A percentile compares a stretch with the other conserved stretches of the same genome.
These are phyloP conservation scores for Lithosia quadra DNA, from an alignment of 2,888 invertebrate species.

Conservation along the genomic window DNA sequence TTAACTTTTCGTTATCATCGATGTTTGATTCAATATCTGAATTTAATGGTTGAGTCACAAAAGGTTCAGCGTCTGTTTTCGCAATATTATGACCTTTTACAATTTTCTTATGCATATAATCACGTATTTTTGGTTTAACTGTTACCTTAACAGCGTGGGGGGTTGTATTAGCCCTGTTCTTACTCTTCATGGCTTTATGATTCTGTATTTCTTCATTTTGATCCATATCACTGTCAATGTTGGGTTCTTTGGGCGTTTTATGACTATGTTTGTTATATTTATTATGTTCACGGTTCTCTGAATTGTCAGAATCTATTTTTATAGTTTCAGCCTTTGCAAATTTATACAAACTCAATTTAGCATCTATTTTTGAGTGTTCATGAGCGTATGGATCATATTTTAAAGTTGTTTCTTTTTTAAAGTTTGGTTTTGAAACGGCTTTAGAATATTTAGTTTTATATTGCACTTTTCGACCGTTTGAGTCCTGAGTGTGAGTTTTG, in stretches of 20 bases:
- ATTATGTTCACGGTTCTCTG: background rate
- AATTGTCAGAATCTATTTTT: background rate
- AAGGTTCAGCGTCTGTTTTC: background rate
- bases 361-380: background rate
- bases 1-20: background rate
- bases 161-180: too few relatives aligned
- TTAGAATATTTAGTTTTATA: background rate
- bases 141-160: background rate
- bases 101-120: background rate
- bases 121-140: background rate
- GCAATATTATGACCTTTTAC: background rate
- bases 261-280: background rate
- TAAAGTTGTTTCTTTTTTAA: background rate
- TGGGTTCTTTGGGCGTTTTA: conserved; percentile 5
- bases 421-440: background rate
- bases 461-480: background rate
- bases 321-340: background rate
- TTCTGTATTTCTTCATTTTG: background rate
- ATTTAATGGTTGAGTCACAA: background rate
- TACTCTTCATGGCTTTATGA: background rate
- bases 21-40: background rate
- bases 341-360: background rate
- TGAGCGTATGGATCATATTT: background rate
- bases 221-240: background rate
- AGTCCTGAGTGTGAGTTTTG: background rate